Evolutionary conservation across 2,797 vertebrate species (phyloP).

Genomic region (Tapera naevia): DNA sequence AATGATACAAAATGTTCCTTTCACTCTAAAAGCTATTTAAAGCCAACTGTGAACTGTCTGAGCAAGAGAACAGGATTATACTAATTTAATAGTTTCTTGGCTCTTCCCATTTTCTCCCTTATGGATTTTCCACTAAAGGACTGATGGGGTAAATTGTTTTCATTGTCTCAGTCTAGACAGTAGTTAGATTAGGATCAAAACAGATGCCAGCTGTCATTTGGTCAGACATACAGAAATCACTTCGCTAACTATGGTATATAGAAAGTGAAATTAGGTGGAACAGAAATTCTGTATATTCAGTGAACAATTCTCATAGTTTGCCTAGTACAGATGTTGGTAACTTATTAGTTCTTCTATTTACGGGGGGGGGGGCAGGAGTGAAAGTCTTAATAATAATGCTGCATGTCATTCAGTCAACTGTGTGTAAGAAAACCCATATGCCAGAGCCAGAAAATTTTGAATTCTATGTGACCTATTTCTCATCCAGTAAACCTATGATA

Average conservation of each 20-base stretch:
- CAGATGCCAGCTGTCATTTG: not conserved
- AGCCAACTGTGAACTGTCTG: not conserved
- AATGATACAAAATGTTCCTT: not conserved
- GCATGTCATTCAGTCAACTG: not conserved
- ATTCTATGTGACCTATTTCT: not conserved
- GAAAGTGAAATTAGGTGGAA: not conserved
- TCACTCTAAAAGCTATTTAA: not conserved
- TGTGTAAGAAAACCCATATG: not conserved
- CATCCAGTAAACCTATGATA: not conserved
- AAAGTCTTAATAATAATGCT: not conserved
- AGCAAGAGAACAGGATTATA: not conserved
- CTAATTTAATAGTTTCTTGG: not conserved
- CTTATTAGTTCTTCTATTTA: not conserved
- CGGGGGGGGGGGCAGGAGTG: fast-evolving
- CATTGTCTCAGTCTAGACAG: slow-evolving; percentile 62
- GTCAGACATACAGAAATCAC: not conserved
- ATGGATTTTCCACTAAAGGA: not conserved
- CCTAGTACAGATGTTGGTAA: not conserved
- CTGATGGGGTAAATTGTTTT: slow-evolving; percentile 19
- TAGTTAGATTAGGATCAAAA: slow-evolving; percentile 46
- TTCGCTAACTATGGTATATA: not conserved
- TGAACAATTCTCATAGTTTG: not conserved
- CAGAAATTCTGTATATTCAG: not conserved
- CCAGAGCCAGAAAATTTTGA: not conserved
- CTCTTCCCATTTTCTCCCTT: not conserved